These are phyloP conservation scores for Cydia splendana DNA, from an alignment of 1,140 invertebrate genomes.

Conservation along the genomic window DNA sequence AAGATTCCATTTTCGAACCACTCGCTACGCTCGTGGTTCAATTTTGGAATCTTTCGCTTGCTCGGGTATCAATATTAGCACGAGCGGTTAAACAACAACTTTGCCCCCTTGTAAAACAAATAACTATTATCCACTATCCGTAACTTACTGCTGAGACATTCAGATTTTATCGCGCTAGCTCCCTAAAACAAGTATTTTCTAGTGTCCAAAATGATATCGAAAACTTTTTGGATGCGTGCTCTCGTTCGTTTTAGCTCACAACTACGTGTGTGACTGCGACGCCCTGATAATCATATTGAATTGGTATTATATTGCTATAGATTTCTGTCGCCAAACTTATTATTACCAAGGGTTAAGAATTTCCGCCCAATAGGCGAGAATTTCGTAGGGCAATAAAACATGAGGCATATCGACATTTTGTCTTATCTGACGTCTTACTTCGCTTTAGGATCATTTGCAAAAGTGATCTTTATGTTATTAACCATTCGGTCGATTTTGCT, in stretches of 20 bases:
- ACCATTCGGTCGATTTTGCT: neutral
- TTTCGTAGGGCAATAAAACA: constrained; percentile 25
- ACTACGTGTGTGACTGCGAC: neutral
- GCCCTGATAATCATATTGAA: neutral
- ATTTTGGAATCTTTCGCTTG: too few relatives aligned
- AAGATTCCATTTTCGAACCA: too few relatives aligned
- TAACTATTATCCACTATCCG: neutral
- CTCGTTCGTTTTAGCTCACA: neutral
- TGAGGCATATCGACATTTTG: neutral
- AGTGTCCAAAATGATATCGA: neutral
- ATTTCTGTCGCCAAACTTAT: neutral
- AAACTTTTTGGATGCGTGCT: neutral
- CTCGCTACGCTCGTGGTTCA: too few relatives aligned
- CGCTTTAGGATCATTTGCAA: neutral
- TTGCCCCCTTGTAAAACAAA: too few relatives aligned
- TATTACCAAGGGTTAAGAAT: constrained; percentile 3
- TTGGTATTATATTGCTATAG: neutral
- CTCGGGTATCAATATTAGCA: too few relatives aligned
- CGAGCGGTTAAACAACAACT: too few relatives aligned
- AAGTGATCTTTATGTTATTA: neutral
- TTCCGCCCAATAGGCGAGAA: constrained; percentile 19
- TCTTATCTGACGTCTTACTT: neutral
- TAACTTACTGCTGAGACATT: constrained; percentile 22
- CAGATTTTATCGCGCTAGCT: constrained; percentile 7
- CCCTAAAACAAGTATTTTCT: neutral